phyloP scores from a whole-genome alignment of 2,888 invertebrate genomes.

The Odontothrips loti region DNA sequence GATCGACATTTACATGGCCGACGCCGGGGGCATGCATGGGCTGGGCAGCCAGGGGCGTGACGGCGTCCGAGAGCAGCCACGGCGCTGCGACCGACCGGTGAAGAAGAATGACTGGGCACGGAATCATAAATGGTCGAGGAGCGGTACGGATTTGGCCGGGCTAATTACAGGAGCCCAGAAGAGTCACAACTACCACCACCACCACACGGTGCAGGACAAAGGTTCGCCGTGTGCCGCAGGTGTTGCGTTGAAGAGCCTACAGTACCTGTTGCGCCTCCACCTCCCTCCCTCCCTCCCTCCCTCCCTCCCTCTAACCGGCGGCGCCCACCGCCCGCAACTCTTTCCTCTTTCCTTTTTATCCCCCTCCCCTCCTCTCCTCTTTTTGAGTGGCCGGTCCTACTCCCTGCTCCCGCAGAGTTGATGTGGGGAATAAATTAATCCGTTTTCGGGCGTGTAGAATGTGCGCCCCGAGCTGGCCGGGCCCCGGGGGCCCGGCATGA shows the following conservation, averaged over 20 bases:
- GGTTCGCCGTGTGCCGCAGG: not conserved
- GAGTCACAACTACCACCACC: too few relatives aligned
- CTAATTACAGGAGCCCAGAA: too few relatives aligned
- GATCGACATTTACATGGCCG: too few relatives aligned
- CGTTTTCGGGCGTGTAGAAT: not conserved
- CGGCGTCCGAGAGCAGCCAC: not conserved
- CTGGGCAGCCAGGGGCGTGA: not conserved
- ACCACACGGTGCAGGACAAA: not conserved
- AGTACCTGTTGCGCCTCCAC: not conserved
- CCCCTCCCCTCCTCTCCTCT: not conserved
- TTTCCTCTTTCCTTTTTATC: not conserved
- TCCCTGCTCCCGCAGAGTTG: not conserved
- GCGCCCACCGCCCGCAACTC: not conserved
- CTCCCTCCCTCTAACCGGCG: not conserved
- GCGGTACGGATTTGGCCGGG: too few relatives aligned
- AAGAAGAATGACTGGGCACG: too few relatives aligned
- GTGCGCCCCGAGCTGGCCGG: not conserved
- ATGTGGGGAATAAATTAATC: slow-evolving; percentile 16
- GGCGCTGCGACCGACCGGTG: too few relatives aligned
- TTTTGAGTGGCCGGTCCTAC: not conserved
- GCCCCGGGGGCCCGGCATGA: too few relatives aligned
- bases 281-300: not conserved
- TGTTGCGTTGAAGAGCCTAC: not conserved
- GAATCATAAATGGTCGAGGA: too few relatives aligned
- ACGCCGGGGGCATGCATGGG: not conserved